Base-by-base conservation (phyloP, 2,888 invertebrate species). In the Agriopis leucophaearia region DNA sequence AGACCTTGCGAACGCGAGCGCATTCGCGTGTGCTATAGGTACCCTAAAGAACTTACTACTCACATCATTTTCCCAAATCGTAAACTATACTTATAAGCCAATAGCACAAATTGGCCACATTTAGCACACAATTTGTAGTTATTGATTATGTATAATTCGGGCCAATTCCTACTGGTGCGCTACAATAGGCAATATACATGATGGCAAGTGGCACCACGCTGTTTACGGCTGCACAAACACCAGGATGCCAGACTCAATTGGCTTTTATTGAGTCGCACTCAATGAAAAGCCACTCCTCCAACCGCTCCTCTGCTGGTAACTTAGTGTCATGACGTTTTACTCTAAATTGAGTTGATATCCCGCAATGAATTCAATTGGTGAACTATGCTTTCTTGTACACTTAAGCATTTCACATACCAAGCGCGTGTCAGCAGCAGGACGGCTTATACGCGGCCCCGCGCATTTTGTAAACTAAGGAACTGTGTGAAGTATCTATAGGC, bases 181-280 rank as follows among this genome's bases (percentile, higher is more conserved):
- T 78, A 78, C 78, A 78, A 77, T 77, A 70, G 69, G 61, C 67
- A 74, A 74, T 73, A 73, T 73, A 70, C 68, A 70, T 73, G 60
- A 64, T 54, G 59, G 65, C 71, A 72, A 77, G 72, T 76, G 74
- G 74, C 75, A 76, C 74, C 81, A 75, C 76, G 78, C 80, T 79
- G 83, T 82, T 82, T 83, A 85, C 79, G 73, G 67, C 61, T 69
- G 78, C 78, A 69, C 69, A 70, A 66, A 77, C 75, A 72, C 76
- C 82, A 84, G 86, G 88, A 87, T 83, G 81, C 78, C 81, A 77
- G 75, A 73, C 81, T 86, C 89, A 93, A 93, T 93, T 92, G 91
- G 86, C 83, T 88, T 88, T 88, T 88, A 90, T 91, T 87, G 83
- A 81, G 81, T 84, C 78, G 82, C 81, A 84, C 81, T 79, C 51